A percentile compares a stretch with the other conserved stretches of the same genome.
These are phyloP conservation scores for Menidia beryllina DNA, from an alignment of 2,113 vertebrate species.

Conservation along the genomic window DNA sequence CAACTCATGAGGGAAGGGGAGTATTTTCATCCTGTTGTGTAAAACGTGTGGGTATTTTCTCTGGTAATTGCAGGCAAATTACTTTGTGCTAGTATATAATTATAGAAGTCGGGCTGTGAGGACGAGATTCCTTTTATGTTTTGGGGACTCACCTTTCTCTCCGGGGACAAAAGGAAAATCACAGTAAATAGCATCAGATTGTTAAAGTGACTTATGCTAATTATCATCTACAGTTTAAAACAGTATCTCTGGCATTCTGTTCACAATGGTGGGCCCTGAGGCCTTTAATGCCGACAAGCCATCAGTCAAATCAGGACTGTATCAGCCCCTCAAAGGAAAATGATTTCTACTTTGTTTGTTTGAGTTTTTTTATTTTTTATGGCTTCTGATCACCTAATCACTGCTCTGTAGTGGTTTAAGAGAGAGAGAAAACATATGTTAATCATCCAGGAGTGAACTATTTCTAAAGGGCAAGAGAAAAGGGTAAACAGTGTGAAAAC, in stretches of 20 bases:
- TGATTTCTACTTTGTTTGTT: not conserved
- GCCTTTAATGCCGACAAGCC: not conserved
- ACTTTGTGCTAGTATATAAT: not conserved
- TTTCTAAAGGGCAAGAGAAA: no score
- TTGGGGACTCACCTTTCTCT: not conserved
- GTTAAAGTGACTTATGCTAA: no score
- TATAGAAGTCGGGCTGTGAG: not conserved
- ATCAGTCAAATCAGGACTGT: not conserved
- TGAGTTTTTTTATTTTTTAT: not conserved
- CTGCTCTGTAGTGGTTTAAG: no score
- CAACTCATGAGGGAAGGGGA: conserved; percentile 29
- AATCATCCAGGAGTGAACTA: no score
- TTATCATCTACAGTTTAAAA: not conserved
- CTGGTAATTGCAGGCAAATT: not conserved
- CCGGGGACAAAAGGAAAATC: no score
- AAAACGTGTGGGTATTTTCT: conserved; percentile 13
- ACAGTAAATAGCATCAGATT: not conserved
- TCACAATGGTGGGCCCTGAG: not conserved
- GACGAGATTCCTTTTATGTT: not conserved
- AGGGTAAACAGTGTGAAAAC: no score
- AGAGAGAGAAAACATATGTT: no score
- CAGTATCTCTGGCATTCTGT: not conserved
- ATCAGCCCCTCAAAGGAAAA: not conserved
- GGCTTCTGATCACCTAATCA: no score
- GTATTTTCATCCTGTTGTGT: conserved; percentile 33